These are phyloP conservation scores for Cartodere bifasciata DNA, from an alignment of 2,888 invertebrate species.

Conservation along the genomic window DNA sequence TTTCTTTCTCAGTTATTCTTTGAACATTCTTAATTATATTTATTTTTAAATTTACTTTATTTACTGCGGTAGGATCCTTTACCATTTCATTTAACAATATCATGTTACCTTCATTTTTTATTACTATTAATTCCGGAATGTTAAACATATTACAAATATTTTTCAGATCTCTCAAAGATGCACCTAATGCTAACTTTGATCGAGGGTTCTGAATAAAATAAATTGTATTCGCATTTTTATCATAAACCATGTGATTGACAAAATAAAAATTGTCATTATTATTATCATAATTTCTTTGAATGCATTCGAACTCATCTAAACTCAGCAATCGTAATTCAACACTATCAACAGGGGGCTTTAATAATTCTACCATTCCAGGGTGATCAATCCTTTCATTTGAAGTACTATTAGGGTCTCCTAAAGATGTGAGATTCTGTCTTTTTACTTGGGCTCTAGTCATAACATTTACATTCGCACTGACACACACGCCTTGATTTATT, in stretches of 20 bases:
- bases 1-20: conserved; percentile 10
- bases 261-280: too few relatives aligned
- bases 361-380: conserved; percentile 11
- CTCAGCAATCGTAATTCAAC: conserved; percentile 8
- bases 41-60: conserved; percentile 11
- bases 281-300: not conserved
- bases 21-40: conserved; percentile 11
- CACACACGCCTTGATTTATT: conserved; percentile 7
- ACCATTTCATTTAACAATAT: conserved; percentile 8
- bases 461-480: conserved; percentile 5
- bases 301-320: not conserved
- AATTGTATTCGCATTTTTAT: conserved; percentile 4
- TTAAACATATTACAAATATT: conserved; percentile 7
- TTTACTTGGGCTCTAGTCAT: conserved; percentile 10
- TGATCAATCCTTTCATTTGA: conserved; percentile 6
- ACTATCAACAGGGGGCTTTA: conserved; percentile 9
- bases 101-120: conserved; percentile 10
- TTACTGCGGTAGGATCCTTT: conserved; percentile 1
- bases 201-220: conserved; percentile 8
- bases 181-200: conserved; percentile 8
- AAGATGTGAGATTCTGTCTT: too few relatives aligned
- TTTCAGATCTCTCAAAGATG: conserved; percentile 11
- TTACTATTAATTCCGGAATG: conserved; percentile 7
- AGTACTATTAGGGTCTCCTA: not conserved
- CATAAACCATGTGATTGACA: too few relatives aligned